phyloP scores from a whole-genome alignment of 1,140 invertebrate genomes.

The Caenorhabditis remanei region DNA sequence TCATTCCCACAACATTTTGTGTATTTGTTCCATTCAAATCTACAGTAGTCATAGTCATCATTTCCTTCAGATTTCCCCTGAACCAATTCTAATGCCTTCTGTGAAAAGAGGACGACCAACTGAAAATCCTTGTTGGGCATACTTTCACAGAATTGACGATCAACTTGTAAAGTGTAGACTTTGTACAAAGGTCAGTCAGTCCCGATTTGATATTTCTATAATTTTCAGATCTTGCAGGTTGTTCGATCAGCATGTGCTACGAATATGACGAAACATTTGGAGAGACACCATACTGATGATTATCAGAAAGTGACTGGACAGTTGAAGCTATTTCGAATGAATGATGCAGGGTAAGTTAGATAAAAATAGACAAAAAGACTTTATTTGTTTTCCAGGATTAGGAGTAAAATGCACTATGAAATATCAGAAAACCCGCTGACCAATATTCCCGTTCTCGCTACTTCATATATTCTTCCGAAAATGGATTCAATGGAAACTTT shows the following conservation, averaged over 20 bases:
- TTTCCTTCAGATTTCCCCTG: constrained; percentile 17
- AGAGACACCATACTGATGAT: constrained; percentile 59
- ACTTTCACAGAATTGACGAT: constrained; percentile 60
- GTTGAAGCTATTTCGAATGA: constrained; percentile 31
- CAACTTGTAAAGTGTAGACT: constrained; percentile 57
- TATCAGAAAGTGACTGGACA: constrained; percentile 57
- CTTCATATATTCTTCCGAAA: constrained; percentile 24
- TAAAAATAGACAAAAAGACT: background rate
- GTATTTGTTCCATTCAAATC: no score
- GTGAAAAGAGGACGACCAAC: constrained; percentile 60
- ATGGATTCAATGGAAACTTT: constrained; percentile 25
- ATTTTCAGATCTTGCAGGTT: constrained; percentile 44
- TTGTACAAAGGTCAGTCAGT: constrained; percentile 50
- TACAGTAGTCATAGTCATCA: no score
- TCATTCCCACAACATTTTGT: no score
- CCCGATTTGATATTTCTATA: background rate
- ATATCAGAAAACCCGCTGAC: background rate
- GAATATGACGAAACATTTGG: constrained; percentile 65
- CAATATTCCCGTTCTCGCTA: background rate
- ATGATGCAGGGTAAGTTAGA: constrained; percentile 14
- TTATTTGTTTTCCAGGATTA: background rate
- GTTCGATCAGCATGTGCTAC: constrained; percentile 64
- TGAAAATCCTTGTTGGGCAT: constrained; percentile 61
- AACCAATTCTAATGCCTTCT: constrained; percentile 29
- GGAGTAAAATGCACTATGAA: constrained; percentile 26